Percentiles rank a stretch among this genome's conserved stretches.
Evolutionary conservation across 2,888 invertebrate species (phyloP).

Genomic region (Nysson spinosus): DNA sequence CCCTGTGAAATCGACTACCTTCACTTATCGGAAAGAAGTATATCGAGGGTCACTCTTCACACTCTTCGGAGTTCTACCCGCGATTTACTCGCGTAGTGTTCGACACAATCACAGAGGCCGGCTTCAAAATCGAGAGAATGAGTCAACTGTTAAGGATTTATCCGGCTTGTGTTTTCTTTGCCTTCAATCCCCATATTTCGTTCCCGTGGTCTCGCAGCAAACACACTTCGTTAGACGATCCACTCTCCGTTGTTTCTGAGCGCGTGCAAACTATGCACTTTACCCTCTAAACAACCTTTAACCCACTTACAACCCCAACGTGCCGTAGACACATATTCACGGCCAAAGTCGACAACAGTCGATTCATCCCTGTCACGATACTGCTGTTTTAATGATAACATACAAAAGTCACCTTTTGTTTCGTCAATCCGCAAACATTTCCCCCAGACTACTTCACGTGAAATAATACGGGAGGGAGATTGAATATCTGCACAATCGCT

Average conservation of each 20-base stretch:
- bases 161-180: slow-evolving; percentile 61
- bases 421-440: slow-evolving; percentile 1
- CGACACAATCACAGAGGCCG: slow-evolving; percentile 13
- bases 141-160: slow-evolving; percentile 62
- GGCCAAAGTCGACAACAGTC: slow-evolving; percentile 41
- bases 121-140: slow-evolving; percentile 34
- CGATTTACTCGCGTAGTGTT: slow-evolving; percentile 12
- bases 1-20: slow-evolving; percentile 13
- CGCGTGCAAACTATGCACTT: slow-evolving; percentile 59
- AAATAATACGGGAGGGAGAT: too few species aligned
- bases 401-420: neutral
- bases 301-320: slow-evolving; percentile 60
- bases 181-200: slow-evolving; percentile 31
- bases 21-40: slow-evolving; percentile 4
- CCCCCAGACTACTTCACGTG: too few species aligned
- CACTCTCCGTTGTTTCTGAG: slow-evolving; percentile 56
- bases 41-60: neutral
- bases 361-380: slow-evolving; percentile 33
- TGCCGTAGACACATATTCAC: slow-evolving; percentile 48
- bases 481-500: too few species aligned
- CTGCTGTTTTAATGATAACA: neutral
- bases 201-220: slow-evolving; percentile 36
- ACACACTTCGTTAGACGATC: slow-evolving; percentile 59
- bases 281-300: slow-evolving; percentile 59
- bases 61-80: slow-evolving; percentile 5